Base-by-base conservation (phyloP, 2,797 vertebrate genomes). In the Coendou prehensilis region DNA sequence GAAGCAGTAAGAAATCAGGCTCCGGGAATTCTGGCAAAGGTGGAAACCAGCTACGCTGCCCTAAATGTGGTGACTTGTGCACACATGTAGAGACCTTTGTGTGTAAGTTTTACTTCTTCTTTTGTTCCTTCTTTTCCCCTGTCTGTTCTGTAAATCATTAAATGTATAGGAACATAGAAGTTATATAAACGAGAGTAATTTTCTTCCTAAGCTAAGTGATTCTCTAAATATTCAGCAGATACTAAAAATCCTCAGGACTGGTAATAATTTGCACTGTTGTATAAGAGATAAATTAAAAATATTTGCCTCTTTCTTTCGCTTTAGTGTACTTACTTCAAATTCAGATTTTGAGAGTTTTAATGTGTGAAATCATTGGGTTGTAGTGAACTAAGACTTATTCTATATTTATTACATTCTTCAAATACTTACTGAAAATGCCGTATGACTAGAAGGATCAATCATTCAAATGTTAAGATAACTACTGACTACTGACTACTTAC, bases 31-130 rank as follows among this genome's bases (percentile, higher is more conserved):
- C 99, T 94, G 99, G 99, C n/a, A 99, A 99, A 98, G 99, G 99
- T 91, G 99, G 99, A 94, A 99, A 98, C 98, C 99, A 99, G 84
- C 99, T 99, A 52, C 99, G 99, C 93, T 99, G 99, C 98, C 99
- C 99, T 0, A 99, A 99, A 98, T 99, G 99, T 98, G 99, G 99
- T 4, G 99, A 99, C 97, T 98, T 99, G 61, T 99, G 99, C 98
- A 99, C 99, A 71, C 99, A 99, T 0, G 99, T 99, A 97, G 99
- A 99, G 98, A 99, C 99, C 22, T 99, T 99, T 96, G 99, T 99
- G 84, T 99, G 99, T 99, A 98, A 99, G 99, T 99, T 96, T 92
- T 28, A 69, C 22, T 92, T 92, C n/a, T 37, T 88, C n/a, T 85
- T 28, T 7, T 76, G 17, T 73, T 92, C 2, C 76, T 89, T 89